Percentiles rank a stretch among this genome's conserved stretches.
Conservation (phyloP, 2,888 invertebrate genomes). For the Elmis aenea region DNA sequence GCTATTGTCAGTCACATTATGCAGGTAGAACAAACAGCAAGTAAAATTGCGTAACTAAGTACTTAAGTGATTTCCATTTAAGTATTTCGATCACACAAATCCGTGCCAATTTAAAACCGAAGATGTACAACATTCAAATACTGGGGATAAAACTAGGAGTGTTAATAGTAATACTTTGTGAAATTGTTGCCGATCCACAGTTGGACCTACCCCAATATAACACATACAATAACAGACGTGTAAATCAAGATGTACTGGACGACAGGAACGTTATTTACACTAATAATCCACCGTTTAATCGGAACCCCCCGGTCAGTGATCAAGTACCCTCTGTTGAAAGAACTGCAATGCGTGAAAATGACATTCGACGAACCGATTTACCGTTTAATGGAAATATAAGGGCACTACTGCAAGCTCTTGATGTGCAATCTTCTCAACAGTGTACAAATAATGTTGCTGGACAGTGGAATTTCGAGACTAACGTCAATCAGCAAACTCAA, state of each 20-base stretch:
- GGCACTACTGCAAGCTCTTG: slow-evolving; percentile 63
- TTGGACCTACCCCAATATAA: slow-evolving; percentile 29
- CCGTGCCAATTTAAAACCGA: too few relatives aligned
- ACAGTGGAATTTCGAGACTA: slow-evolving; percentile 86
- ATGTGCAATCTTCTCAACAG: slow-evolving; percentile 71
- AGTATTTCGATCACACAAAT: too few relatives aligned
- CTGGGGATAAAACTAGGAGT: too few relatives aligned
- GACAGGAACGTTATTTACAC: too few relatives aligned
- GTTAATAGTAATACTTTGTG: neutral
- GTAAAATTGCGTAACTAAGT: slow-evolving; percentile 7
- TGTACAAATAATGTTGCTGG: slow-evolving; percentile 83
- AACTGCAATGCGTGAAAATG: too few relatives aligned
- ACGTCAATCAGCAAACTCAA: slow-evolving; percentile 78
- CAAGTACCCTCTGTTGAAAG: slow-evolving; percentile 6
- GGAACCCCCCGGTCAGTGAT: slow-evolving; percentile 1
- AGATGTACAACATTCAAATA: too few relatives aligned
- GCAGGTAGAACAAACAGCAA: slow-evolving; percentile 29
- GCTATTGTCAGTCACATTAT: slow-evolving; percentile 36
- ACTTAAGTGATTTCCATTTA: too few relatives aligned
- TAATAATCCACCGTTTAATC: too few relatives aligned
- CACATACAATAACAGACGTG: neutral
- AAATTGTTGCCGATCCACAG: slow-evolving; percentile 20
- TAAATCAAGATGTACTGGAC: slow-evolving; percentile 1
- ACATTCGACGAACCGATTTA: slow-evolving; percentile 4
- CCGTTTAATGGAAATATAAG: slow-evolving; percentile 39